These are phyloP conservation scores for Gallinago undulata DNA, from an alignment of 2,113 vertebrate genomes.

Conservation along the genomic window DNA sequence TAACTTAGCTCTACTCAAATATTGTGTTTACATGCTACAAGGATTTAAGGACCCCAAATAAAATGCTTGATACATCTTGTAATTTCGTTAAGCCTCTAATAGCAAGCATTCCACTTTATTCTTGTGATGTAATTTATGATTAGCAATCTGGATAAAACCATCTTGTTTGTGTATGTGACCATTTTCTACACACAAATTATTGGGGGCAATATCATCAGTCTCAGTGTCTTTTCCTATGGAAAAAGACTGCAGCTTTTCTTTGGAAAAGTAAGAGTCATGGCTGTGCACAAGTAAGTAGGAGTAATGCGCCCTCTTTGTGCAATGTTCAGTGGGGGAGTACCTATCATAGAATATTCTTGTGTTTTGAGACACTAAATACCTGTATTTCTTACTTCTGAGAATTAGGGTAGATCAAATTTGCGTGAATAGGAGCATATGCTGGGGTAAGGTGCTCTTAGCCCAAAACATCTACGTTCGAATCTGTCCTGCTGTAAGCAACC, in stretches of 20 bases:
- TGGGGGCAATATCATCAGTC: background rate
- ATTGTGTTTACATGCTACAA: background rate
- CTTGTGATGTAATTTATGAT: background rate
- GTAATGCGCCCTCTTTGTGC: background rate
- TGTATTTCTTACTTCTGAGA: background rate
- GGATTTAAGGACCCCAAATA: background rate
- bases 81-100: background rate
- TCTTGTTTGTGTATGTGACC: background rate
- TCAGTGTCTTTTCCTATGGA: background rate
- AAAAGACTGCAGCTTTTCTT: background rate
- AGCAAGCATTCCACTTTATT: background rate
- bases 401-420: background rate
- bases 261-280: background rate
- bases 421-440: background rate
- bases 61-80: background rate
- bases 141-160: background rate
- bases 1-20: background rate
- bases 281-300: background rate
- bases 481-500: background rate
- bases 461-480: background rate
- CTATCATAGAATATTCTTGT: background rate
- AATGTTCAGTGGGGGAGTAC: background rate
- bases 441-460: background rate
- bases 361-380: background rate
- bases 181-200: background rate